phyloP scores from a whole-genome alignment of 2,888 invertebrate genomes.

The Lithophane semibrunnea region DNA sequence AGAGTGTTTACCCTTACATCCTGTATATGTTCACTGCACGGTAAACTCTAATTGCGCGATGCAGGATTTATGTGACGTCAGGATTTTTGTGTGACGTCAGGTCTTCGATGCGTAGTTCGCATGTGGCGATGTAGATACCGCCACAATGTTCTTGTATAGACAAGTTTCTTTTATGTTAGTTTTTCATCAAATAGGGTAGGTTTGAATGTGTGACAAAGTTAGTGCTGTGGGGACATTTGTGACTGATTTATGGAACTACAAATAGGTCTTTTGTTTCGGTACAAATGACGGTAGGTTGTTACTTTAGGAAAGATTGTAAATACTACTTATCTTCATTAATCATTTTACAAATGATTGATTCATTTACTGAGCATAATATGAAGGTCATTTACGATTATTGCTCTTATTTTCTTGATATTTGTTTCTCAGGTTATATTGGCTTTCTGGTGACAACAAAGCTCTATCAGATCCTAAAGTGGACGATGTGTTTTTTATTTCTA shows the following conservation, averaged over 20 bases:
- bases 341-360: not conserved
- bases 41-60: too few relatives aligned
- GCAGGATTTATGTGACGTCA: too few relatives aligned
- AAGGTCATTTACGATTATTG: not conserved
- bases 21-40: too few relatives aligned
- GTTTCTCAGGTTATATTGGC: not conserved
- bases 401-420: not conserved
- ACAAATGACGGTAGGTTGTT: not conserved
- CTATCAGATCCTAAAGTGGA: not conserved
- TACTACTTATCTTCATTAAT: not conserved
- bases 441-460: not conserved
- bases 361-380: not conserved
- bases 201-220: slow-evolving; percentile 22
- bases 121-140: too few relatives aligned
- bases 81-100: too few relatives aligned
- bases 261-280: slow-evolving; percentile 24
- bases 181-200: slow-evolving; percentile 24
- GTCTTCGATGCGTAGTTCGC: too few relatives aligned
- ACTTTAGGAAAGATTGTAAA: too few relatives aligned
- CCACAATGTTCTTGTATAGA: slow-evolving; percentile 3
- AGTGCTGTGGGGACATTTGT: slow-evolving; percentile 12
- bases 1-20: too few relatives aligned
- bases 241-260: slow-evolving; percentile 42
- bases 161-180: slow-evolving; percentile 34
- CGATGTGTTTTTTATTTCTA: not conserved